These are phyloP conservation scores for Lepus europaeus DNA, from an alignment of 2,113 vertebrate genomes.

Conservation along the genomic window DNA sequence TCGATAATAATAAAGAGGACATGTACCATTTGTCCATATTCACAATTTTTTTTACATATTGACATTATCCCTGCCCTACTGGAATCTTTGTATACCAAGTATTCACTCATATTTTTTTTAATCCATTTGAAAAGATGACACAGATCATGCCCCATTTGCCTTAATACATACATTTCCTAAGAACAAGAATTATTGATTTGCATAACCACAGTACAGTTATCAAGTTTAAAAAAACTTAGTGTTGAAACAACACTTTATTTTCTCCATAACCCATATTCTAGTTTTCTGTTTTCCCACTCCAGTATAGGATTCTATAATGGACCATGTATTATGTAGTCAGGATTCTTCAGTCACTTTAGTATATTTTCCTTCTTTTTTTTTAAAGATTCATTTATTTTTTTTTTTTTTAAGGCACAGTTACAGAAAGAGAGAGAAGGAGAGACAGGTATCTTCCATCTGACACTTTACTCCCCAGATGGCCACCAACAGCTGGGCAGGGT, in stretches of 20 bases:
- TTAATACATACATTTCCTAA: constrained; percentile 3
- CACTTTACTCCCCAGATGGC: no score
- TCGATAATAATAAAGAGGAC: background rate
- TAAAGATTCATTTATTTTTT: no score
- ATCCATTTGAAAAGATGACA: background rate
- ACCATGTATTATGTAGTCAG: background rate
- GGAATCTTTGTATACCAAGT: background rate
- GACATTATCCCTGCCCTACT: background rate
- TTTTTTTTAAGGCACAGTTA: no score
- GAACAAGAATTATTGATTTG: background rate
- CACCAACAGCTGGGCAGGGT: no score
- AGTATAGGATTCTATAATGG: background rate
- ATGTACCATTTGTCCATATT: background rate
- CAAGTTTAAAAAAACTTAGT: background rate
- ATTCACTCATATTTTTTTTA: background rate
- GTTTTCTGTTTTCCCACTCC: background rate
- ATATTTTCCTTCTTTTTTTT: no score
- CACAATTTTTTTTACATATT: background rate
- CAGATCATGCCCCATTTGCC: background rate
- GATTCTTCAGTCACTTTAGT: constrained; percentile 4
- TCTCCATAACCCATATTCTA: background rate
- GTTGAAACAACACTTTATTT: background rate
- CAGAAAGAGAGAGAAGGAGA: no score
- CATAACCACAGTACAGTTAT: background rate
- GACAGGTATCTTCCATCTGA: no score